A percentile compares a stretch with the other conserved stretches of the same genome.
phyloP scores from a whole-genome alignment of 2,888 invertebrate species.

The Heteromurus nitidus region DNA sequence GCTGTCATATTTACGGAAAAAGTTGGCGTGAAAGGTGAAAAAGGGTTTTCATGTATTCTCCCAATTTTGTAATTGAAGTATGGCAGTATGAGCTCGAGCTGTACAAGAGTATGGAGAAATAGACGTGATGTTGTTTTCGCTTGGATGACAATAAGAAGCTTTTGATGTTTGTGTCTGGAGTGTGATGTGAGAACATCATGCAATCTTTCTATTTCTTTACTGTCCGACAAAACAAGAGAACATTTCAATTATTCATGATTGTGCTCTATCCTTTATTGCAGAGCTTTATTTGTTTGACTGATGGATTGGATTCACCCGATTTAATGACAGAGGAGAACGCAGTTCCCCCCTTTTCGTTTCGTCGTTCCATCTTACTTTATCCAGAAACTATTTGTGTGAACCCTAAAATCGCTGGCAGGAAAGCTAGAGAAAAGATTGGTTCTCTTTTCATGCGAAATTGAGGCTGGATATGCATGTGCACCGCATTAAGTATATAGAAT shows the following conservation, averaged over 20 bases:
- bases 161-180: background rate
- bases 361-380: background rate
- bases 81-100: too few species aligned
- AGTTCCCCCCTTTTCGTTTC: background rate
- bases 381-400: too few species aligned
- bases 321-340: slow-evolving; percentile 4
- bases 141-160: background rate
- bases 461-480: too few species aligned
- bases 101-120: background rate
- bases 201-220: background rate
- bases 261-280: slow-evolving; percentile 18
- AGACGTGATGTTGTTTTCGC: background rate
- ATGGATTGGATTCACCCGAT: slow-evolving; percentile 38
- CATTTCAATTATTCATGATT: slow-evolving; percentile 37
- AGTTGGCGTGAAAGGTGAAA: too few species aligned
- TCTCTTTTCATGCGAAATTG: too few species aligned
- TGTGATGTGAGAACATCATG: background rate
- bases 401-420: too few species aligned
- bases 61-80: too few species aligned
- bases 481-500: too few species aligned
- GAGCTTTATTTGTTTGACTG: slow-evolving; percentile 37
- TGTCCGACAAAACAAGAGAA: background rate
- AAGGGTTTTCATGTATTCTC: too few species aligned
- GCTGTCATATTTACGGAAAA: too few species aligned
- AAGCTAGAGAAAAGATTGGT: too few species aligned